These are phyloP conservation scores for Oscheius onirici DNA, from an alignment of 2,888 invertebrate species.

Conservation along the genomic window DNA sequence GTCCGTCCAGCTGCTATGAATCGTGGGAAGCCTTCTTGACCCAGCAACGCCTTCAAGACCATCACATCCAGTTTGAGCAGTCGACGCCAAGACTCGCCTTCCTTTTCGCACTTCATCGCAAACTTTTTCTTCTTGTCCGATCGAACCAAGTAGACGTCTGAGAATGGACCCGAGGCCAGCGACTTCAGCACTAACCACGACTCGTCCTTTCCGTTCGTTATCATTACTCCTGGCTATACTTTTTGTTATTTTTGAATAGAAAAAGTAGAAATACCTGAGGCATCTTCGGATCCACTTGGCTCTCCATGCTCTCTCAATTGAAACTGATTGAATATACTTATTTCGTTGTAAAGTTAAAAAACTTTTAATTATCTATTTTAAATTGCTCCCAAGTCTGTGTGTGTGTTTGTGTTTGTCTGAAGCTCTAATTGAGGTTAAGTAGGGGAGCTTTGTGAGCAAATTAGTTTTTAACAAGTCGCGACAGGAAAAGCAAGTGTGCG, in stretches of 20 bases:
- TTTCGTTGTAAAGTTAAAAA: too few relatives aligned
- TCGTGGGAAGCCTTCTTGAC: slow-evolving; percentile 55
- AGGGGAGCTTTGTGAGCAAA: too few relatives aligned
- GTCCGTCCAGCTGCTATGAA: slow-evolving; percentile 59
- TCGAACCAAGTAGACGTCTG: slow-evolving; percentile 59
- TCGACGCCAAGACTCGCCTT: slow-evolving; percentile 44
- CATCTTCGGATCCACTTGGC: slow-evolving; percentile 9
- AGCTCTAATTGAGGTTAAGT: too few relatives aligned
- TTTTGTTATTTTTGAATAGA: neutral
- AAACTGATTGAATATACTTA: too few relatives aligned
- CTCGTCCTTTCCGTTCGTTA: neutral
- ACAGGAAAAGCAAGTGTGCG: too few relatives aligned
- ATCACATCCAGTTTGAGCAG: slow-evolving; percentile 63
- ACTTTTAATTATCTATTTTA: too few relatives aligned
- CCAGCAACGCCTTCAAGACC: slow-evolving; percentile 55
- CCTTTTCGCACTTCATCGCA: slow-evolving; percentile 64
- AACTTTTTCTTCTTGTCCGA: slow-evolving; percentile 41
- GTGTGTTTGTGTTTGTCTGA: too few relatives aligned
- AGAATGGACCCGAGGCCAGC: slow-evolving; percentile 62
- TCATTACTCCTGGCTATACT: slow-evolving; percentile 18
- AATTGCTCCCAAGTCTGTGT: too few relatives aligned
- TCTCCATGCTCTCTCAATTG: too few relatives aligned
- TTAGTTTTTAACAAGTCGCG: too few relatives aligned
- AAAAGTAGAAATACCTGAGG: neutral
- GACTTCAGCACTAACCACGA: slow-evolving; percentile 49